Conservation (phyloP, 2,888 invertebrate genomes). For the Stomorhina lunata region DNA sequence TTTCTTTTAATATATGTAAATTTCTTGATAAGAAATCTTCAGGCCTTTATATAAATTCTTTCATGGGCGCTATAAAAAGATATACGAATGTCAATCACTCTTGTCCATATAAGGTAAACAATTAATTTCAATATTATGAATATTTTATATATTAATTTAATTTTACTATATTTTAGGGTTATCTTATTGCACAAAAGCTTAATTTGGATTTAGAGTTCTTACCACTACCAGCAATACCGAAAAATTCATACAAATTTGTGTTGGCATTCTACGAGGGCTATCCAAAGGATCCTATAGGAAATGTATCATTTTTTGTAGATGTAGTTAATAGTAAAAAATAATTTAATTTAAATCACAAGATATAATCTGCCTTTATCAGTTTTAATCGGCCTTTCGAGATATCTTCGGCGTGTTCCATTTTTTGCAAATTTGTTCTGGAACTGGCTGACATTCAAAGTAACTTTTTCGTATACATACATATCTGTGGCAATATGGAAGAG, state of each 20-base stretch:
- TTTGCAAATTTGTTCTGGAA: no score
- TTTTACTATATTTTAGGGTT: conserved; percentile 7
- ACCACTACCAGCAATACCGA: background rate
- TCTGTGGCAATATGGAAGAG: no score
- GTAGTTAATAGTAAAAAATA: no score
- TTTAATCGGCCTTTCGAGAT: no score
- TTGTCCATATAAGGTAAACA: conserved; percentile 16
- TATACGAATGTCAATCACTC: conserved; percentile 26
- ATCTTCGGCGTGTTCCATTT: no score
- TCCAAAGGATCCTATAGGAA: background rate
- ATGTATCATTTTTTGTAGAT: no score
- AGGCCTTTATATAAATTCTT: background rate
- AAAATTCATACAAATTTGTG: conserved; percentile 9
- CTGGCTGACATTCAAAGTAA: no score
- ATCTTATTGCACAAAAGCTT: background rate
- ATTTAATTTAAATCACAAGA: no score
- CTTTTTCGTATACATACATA: no score
- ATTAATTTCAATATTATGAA: background rate
- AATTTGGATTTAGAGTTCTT: background rate
- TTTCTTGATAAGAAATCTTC: background rate
- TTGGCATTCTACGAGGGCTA: background rate
- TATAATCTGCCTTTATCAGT: no score
- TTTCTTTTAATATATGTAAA: conserved; percentile 12
- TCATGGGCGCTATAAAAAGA: conserved; percentile 1
- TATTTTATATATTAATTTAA: background rate